Evolutionary conservation across 1,140 invertebrate genomes (phyloP), one percentile per base, ranked within the genome.

Genomic region (Trichomalopsis sarcophagae): DNA sequence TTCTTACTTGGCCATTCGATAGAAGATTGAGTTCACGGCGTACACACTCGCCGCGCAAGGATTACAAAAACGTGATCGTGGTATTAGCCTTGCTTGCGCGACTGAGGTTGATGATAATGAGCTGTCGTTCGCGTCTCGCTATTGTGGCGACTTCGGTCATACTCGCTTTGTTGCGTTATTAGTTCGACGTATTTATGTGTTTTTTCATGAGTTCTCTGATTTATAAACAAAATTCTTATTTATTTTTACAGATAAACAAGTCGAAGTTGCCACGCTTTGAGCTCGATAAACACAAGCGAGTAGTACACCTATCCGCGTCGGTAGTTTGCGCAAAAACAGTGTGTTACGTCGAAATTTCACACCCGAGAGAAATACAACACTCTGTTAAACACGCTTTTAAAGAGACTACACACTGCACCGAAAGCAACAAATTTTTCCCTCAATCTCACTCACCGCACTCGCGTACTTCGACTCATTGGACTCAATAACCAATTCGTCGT

Each of bases 31-130:
- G 71, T 27, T 81, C 79, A 81, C n/a, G 40, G 75, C 33, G 55
- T n/a, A 7, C 17, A 50, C 5, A 17, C 55, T 62, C 55, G 23
- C 74, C 68, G 36, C 36, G 21, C 84, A 80, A 82, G 84, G 55
- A 81, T 82, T 77, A 85, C n/a, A 69, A 85, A 77, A 81, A 85
- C 79, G 71, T 78, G 80, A 82, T 82, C 66, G 55, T 44, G 2
- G 40, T 44, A 82, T 86, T 82, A 86, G 62, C 76, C 80, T 86
- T 78, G 73, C 33, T 62, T 62, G 50, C 33, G 66, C 71, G 75
- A 73, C 71, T 75, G 81, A 82, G n/a, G 23, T 36, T 83, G 21
- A 36, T 77, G 44, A 83, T 83, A 77, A 83, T 77, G 33, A 10
- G 27, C 36, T 83, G 33, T 68, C 13, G 62, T 62, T 62, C n/a